Conservation (phyloP, 2,113 vertebrate genomes). For the Tragelaphus scriptus region DNA sequence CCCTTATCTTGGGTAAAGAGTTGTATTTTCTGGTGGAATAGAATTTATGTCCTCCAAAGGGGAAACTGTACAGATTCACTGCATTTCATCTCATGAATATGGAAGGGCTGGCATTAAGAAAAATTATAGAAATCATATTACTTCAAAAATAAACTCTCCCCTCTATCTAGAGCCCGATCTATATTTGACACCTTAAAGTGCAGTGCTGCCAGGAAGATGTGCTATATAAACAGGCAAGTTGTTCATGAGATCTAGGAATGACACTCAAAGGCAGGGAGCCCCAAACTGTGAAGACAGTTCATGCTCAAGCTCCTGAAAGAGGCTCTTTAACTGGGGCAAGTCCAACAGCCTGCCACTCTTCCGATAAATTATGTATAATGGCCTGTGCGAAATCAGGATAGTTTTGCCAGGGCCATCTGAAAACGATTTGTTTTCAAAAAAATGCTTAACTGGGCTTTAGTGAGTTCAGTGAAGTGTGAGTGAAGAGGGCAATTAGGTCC, state of each 20-base stretch:
- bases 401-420: constrained; percentile 34
- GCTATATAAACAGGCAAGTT: background rate
- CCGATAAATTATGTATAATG: background rate
- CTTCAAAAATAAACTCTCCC: constrained; percentile 26
- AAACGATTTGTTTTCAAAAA: constrained; percentile 60
- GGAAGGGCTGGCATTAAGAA: background rate
- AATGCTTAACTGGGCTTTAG: constrained; percentile 59
- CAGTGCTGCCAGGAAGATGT: background rate
- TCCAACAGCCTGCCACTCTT: background rate
- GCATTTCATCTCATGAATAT: background rate
- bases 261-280: background rate
- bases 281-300: background rate
- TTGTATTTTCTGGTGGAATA: background rate
- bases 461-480: constrained; percentile 42
- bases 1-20: background rate
- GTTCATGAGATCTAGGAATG: background rate
- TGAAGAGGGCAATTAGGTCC: constrained; percentile 44
- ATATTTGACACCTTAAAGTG: constrained; percentile 27
- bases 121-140: constrained; percentile 34
- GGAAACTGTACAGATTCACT: background rate
- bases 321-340: background rate
- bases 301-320: background rate
- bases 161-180: background rate
- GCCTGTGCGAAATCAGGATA: background rate
- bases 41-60: background rate